phyloP scores from a whole-genome alignment of 1,140 invertebrate species.

The Drosophila parvula region DNA sequence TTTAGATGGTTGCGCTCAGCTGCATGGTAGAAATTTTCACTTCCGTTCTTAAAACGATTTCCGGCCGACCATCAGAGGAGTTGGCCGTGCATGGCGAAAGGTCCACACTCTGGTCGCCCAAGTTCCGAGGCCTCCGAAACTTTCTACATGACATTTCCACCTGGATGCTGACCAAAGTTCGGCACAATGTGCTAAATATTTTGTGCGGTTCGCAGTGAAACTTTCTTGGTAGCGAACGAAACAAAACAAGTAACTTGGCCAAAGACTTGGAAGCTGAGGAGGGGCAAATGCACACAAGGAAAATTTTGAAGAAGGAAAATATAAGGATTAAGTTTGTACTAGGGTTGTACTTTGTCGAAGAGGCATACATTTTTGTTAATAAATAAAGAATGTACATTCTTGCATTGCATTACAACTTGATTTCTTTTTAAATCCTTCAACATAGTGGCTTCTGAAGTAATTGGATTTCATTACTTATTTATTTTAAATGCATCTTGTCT shows the following conservation, averaged over 20 bases:
- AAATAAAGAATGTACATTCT: neutral
- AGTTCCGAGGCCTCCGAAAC: conserved; percentile 37
- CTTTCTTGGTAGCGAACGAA: conserved; percentile 53
- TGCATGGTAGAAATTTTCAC: conserved; percentile 79
- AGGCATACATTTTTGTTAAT: too few relatives aligned
- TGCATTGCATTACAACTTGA: too few relatives aligned
- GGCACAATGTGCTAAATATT: conserved; percentile 47
- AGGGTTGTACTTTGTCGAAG: neutral
- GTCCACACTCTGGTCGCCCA: conserved; percentile 1
- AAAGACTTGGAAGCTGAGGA: neutral
- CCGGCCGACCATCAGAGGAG: conserved; percentile 62
- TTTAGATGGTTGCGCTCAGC: conserved; percentile 81
- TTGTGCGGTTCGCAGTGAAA: conserved; percentile 40
- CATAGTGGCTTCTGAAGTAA: neutral
- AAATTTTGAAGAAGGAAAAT: neutral
- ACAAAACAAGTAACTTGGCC: conserved; percentile 32
- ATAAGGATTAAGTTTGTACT: too few relatives aligned
- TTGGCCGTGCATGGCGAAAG: conserved; percentile 66
- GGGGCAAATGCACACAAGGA: neutral
- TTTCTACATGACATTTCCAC: conserved; percentile 69
- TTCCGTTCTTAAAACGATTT: conserved; percentile 83
- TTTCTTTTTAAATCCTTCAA: neutral
- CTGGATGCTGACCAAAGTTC: conserved; percentile 35
- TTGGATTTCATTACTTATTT: neutral
- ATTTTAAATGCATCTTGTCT: neutral